Conservation (phyloP, 2,797 vertebrate genomes). For the Rhinophrynus dorsalis region DNA sequence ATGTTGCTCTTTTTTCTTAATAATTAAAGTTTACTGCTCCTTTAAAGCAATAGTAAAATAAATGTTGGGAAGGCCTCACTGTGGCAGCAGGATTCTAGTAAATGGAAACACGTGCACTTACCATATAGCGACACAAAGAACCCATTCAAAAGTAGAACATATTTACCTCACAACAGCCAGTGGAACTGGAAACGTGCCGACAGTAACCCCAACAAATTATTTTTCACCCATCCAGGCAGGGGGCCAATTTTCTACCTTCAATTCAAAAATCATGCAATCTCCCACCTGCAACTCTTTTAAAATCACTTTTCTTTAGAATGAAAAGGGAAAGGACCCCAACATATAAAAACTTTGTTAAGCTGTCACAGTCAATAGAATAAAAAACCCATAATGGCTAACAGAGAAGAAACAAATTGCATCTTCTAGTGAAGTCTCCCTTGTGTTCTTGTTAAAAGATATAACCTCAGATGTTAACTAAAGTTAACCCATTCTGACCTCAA, state of each 20-base stretch:
- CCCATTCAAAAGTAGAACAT: conserved; percentile 25
- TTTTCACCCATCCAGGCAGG: conserved; percentile 70
- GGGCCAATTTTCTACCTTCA: conserved; percentile 70
- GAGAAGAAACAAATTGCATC: conserved; percentile 78
- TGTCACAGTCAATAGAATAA: conserved; percentile 72
- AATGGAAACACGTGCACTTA: background rate
- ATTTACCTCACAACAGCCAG: conserved; percentile 45
- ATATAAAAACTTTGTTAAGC: conserved; percentile 77
- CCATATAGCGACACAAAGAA: conserved; percentile 14
- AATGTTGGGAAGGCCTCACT: conserved; percentile 11
- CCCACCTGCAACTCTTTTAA: conserved; percentile 76
- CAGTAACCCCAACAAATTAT: conserved; percentile 65
- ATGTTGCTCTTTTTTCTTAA: too few species aligned
- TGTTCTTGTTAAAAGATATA: conserved; percentile 77
- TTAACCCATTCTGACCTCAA: conserved; percentile 70
- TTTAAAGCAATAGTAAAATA: too few species aligned
- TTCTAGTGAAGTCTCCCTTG: conserved; percentile 70
- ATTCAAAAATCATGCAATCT: conserved; percentile 71
- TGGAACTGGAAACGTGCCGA: conserved; percentile 7
- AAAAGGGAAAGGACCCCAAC: conserved; percentile 68
- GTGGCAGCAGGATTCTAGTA: too few species aligned
- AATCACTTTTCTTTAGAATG: conserved; percentile 65
- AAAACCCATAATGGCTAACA: conserved; percentile 67
- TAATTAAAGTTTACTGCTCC: too few species aligned
- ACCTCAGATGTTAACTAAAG: conserved; percentile 77